Evolutionary conservation across 1,140 invertebrate genomes (phyloP).

Genomic region (Tenebrio molitor): DNA sequence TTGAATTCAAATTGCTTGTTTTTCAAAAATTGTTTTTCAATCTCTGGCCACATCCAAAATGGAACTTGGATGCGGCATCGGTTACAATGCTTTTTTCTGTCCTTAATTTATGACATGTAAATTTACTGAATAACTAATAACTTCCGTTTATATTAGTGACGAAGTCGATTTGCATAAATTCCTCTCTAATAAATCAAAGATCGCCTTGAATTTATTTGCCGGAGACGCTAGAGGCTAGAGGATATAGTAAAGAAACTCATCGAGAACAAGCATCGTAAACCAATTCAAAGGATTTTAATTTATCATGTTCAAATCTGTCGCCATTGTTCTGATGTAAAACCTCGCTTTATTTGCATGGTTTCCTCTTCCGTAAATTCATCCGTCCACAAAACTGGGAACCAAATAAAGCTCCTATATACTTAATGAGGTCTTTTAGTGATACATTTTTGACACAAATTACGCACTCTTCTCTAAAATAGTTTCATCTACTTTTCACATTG

Average conservation of each 20-base stretch:
- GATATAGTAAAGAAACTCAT: conserved; percentile 29
- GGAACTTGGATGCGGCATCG: not conserved
- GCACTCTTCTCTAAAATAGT: no score
- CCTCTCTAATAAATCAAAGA: conserved; percentile 24
- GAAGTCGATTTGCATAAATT: conserved; percentile 32
- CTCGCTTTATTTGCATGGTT: conserved; percentile 41
- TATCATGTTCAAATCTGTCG: conserved; percentile 45
- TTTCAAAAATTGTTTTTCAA: conserved; percentile 30
- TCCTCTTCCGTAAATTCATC: conserved; percentile 1
- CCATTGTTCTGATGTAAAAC: conserved; percentile 44
- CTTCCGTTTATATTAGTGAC: conserved; percentile 13
- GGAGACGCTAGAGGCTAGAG: no score
- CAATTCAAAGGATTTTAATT: conserved; percentile 45
- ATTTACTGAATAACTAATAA: conserved; percentile 33
- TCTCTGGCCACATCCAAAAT: not conserved
- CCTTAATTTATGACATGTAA: conserved; percentile 32
- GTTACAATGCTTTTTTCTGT: not conserved
- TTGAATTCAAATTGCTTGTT: conserved; percentile 32
- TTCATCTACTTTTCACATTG: no score
- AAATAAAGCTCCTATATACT: no score
- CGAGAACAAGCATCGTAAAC: conserved; percentile 10
- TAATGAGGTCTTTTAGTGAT: no score
- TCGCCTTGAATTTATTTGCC: conserved; percentile 20
- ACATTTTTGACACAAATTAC: no score
- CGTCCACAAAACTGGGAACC: not conserved